Evolutionary conservation across 2,797 vertebrate genomes (phyloP).

Genomic region (Tauraco hartlaubi): DNA sequence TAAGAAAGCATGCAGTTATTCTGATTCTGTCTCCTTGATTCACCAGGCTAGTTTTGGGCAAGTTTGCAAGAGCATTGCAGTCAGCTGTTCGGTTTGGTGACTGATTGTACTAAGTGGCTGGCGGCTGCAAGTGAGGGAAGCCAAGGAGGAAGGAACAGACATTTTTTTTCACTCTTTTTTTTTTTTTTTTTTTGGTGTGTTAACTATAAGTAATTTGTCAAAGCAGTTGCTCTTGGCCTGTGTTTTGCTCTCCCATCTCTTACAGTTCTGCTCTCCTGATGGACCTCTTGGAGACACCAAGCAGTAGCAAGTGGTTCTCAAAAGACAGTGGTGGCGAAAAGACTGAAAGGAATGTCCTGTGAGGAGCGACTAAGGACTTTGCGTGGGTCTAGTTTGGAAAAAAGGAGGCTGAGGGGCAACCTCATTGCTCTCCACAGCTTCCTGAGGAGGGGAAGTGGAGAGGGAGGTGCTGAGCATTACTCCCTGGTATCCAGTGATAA

Average conservation of each 20-base stretch:
- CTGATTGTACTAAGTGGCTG: neutral
- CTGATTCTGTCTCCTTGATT: neutral
- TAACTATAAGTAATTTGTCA: neutral
- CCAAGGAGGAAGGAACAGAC: neutral
- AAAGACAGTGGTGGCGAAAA: neutral
- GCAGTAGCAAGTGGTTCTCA: neutral
- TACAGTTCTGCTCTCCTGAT: neutral
- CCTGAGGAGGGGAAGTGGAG: too few species aligned
- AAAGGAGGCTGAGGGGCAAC: neutral
- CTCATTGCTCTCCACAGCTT: neutral
- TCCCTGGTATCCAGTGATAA: too few species aligned
- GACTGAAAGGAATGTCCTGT: neutral
- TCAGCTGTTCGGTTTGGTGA: neutral
- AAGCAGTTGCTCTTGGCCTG: neutral
- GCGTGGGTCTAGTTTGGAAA: neutral
- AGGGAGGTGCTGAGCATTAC: too few species aligned
- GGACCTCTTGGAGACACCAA: neutral
- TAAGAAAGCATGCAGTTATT: neutral
- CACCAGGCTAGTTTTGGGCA: neutral
- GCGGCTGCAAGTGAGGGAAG: neutral
- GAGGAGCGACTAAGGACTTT: accelerated
- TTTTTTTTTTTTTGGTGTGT: neutral
- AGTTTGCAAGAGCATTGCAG: neutral
- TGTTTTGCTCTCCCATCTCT: neutral
- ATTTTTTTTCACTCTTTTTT: too few species aligned